Evolutionary conservation across 1,140 invertebrate species (phyloP).

Genomic region (roundworm (Caenorhabditis elegans)): DNA sequence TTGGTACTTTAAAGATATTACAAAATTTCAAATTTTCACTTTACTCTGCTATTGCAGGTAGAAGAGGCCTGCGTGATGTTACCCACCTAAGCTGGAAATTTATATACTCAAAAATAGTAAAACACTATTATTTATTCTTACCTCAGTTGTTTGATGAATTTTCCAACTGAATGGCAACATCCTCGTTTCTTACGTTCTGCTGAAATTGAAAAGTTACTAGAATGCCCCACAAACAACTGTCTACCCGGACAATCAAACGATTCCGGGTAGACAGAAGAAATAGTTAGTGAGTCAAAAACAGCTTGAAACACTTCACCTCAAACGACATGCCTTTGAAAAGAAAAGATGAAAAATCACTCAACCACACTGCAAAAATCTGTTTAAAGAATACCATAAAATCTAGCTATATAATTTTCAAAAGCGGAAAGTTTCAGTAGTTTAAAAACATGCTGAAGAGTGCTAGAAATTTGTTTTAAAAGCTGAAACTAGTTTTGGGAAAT

Average conservation of each 20-base stretch:
- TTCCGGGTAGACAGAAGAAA: background rate
- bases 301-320: slow-evolving; percentile 28
- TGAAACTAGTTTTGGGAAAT: background rate
- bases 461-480: background rate
- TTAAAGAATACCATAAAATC: background rate
- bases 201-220: background rate
- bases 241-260: background rate
- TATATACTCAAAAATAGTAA: too few species aligned
- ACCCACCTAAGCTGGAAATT: too few species aligned
- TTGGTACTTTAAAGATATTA: too few species aligned
- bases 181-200: slow-evolving; percentile 24
- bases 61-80: too few species aligned
- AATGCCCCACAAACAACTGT: background rate
- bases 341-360: background rate
- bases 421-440: background rate
- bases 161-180: slow-evolving; percentile 27
- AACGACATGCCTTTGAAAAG: slow-evolving; percentile 15
- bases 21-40: too few species aligned
- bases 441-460: background rate
- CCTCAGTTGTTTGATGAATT: slow-evolving; percentile 40
- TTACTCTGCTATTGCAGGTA: too few species aligned
- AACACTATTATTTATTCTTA: too few species aligned
- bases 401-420: background rate
- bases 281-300: slow-evolving; percentile 22
- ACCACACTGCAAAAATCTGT: background rate